Evolutionary conservation across 92 coral and sea anemone genomes (phyloP).

Genomic region (Porites cylindrica): DNA sequence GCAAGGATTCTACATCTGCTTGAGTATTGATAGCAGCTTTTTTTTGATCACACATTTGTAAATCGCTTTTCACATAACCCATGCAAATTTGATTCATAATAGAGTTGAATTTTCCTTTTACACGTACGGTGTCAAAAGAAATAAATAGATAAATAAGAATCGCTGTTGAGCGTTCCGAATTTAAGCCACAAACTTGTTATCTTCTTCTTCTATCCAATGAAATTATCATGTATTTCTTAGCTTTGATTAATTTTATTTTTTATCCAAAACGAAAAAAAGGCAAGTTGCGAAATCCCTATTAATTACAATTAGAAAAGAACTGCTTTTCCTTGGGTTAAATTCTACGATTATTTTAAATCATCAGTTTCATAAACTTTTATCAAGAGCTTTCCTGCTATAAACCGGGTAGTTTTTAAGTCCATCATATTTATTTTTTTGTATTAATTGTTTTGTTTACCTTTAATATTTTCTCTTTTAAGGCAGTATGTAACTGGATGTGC

Average conservation of each 20-base stretch:
- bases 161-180: background rate
- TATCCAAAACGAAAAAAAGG: background rate
- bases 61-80: slow-evolving; percentile 11
- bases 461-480: background rate
- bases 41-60: slow-evolving; percentile 34
- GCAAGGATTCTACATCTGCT: slow-evolving; percentile 30
- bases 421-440: no score
- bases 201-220: background rate
- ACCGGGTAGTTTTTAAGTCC: background rate
- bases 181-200: background rate
- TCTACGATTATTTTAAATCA: background rate
- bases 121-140: slow-evolving; percentile 19
- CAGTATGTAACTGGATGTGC: background rate
- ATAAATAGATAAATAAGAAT: background rate
- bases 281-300: slow-evolving; percentile 8
- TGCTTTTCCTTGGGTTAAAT: background rate
- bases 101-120: slow-evolving; percentile 5
- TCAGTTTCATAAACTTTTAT: background rate
- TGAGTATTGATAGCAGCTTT: slow-evolving; percentile 26
- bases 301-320: background rate
- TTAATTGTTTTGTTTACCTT: background rate
- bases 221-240: background rate
- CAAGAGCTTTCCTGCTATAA: background rate
- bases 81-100: slow-evolving; percentile 23
- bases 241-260: background rate